Percentiles rank a stretch among this genome's conserved stretches.
phyloP scores from a whole-genome alignment of 2,113 vertebrate species.

The Heptranchias perlo region DNA sequence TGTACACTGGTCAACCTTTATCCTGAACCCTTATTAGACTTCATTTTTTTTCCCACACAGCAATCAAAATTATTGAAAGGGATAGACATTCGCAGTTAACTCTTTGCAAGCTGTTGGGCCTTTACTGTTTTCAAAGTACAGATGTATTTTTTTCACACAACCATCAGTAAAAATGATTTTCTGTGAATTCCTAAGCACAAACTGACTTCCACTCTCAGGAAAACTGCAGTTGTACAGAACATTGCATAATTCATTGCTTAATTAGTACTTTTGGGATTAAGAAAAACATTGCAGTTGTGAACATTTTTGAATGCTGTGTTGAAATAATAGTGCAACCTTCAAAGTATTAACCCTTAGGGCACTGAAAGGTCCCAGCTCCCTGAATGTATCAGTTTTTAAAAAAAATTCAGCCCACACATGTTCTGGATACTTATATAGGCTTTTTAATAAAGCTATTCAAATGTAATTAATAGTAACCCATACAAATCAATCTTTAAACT shows the following conservation, averaged over 20 bases:
- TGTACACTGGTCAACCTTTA: constrained; percentile 34
- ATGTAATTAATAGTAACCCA: not conserved
- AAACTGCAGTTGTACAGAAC: not conserved
- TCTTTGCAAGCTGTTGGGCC: not conserved
- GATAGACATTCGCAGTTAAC: constrained; percentile 38
- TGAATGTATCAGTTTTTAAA: not conserved
- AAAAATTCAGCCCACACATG: not conserved
- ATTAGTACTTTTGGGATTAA: not conserved
- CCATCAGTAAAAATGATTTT: not conserved
- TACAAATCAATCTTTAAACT: not conserved
- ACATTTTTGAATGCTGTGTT: not conserved
- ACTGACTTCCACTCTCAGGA: no score
- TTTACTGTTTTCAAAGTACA: not conserved
- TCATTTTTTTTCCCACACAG: constrained; percentile 2
- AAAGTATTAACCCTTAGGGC: not conserved
- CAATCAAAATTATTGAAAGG: not conserved
- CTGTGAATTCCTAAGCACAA: no score
- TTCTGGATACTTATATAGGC: not conserved
- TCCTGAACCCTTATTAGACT: constrained; percentile 33
- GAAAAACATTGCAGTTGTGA: not conserved
- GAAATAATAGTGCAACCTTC: not conserved
- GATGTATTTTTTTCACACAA: not conserved
- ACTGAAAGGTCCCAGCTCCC: no score
- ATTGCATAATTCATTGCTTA: not conserved
- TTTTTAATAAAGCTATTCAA: not conserved